phyloP scores from a whole-genome alignment of 2,888 invertebrate genomes.

The Horisme vitalbata region DNA sequence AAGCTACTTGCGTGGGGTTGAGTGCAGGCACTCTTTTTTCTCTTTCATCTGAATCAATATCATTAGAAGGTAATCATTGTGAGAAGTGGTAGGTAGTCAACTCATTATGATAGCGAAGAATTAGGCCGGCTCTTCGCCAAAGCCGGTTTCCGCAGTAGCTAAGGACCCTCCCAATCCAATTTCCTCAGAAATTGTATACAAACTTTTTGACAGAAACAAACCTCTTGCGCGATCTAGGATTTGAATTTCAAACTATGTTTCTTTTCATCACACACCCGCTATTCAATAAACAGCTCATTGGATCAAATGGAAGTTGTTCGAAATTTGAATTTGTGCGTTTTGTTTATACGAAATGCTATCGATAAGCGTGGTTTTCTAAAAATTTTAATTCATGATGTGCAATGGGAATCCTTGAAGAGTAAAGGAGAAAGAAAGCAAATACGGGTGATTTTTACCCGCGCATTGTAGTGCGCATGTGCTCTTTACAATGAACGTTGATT shows the following conservation, averaged over 20 bases:
- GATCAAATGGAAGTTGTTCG: too few relatives aligned
- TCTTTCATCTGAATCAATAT: conserved; percentile 12
- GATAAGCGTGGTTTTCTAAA: background rate
- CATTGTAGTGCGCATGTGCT: background rate
- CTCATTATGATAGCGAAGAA: conserved; percentile 3
- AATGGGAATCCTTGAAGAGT: background rate
- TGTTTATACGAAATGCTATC: background rate
- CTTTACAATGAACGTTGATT: too few relatives aligned
- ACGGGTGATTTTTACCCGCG: background rate
- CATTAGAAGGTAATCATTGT: conserved; percentile 10
- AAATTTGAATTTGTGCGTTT: background rate
- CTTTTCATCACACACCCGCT: background rate
- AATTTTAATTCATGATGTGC: background rate
- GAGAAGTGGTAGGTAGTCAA: conserved; percentile 5
- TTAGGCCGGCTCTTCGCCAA: conserved; percentile 14
- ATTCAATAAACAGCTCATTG: too few relatives aligned
- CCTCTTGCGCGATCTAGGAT: conserved; percentile 17
- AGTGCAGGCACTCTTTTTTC: conserved; percentile 7
- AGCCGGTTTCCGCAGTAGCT: conserved; percentile 12
- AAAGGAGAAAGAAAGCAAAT: background rate
- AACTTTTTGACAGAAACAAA: background rate
- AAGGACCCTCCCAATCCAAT: conserved; percentile 7
- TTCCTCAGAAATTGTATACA: background rate
- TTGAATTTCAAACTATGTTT: conserved; percentile 5
- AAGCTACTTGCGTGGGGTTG: conserved; percentile 1